Percentiles rank a stretch among this genome's conserved stretches.
Conservation (phyloP, 2,888 invertebrate species). For the Cyrtodaria siliqua region DNA sequence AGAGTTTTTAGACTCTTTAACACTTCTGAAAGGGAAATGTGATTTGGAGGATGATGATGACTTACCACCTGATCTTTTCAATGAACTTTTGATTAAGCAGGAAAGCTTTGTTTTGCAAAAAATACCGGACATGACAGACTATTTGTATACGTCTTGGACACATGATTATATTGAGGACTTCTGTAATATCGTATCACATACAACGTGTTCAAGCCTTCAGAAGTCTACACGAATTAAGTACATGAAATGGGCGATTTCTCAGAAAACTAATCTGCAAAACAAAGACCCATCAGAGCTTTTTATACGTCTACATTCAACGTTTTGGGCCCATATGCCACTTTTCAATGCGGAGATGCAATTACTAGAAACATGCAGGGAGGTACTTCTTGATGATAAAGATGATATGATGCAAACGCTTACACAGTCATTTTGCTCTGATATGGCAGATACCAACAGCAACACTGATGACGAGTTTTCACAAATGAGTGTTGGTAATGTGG, state of each 20-base stretch:
- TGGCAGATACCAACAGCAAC: too few species aligned
- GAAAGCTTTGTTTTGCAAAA: conserved; percentile 33
- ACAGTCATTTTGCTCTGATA: too few species aligned
- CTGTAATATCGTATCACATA: conserved; percentile 21
- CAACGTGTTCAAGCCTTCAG: neutral
- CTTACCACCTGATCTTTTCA: conserved; percentile 48
- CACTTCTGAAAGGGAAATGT: conserved; percentile 41
- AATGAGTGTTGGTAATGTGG: too few species aligned
- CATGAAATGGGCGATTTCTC: neutral
- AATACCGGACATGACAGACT: conserved; percentile 14
- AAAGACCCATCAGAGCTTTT: neutral
- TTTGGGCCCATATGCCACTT: neutral
- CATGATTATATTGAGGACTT: conserved; percentile 49
- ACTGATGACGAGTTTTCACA: too few species aligned
- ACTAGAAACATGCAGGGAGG: neutral
- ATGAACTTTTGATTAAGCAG: conserved; percentile 37
- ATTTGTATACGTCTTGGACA: neutral
- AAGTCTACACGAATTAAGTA: neutral
- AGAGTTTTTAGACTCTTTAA: conserved; percentile 49
- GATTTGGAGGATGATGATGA: conserved; percentile 59
- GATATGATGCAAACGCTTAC: too few species aligned
- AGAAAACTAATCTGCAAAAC: neutral
- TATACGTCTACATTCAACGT: neutral
- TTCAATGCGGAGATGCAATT: neutral
- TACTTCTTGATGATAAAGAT: neutral